Evolutionary conservation across 2,888 invertebrate species (phyloP), one percentile per base, ranked within the genome.

Genomic region (Thecocarcelia acutangulata): DNA sequence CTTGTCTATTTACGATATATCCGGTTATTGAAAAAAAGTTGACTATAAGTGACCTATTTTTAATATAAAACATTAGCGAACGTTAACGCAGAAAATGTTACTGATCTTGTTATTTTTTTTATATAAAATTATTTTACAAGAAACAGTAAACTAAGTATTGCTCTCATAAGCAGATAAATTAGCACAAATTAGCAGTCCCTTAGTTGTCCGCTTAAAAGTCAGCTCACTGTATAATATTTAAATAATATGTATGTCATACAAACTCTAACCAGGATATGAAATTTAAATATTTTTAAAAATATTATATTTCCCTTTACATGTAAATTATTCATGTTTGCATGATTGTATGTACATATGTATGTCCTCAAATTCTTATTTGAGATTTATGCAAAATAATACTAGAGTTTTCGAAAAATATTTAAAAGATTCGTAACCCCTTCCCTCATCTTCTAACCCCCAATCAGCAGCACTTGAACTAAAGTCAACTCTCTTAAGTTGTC

Each of bases 401-500:
- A 8, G 33, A 33, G 33, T 3, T 8, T 33, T 33, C 33, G 15
- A 59, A 28, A 59, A 37, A 50, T 13, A 54, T 21, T n/a, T n/a
- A 15, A n/a, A 12, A 28, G 13, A 24, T 56, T 12, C 17, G 42
- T 64, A 72, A 82, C 17, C 21, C 2, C 5, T 21, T 13, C 21
- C 24, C 8, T 1, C 15, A 44, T n/a, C 42, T n/a, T 24, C 24
- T 21, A 21, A 40, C 19, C 19, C n/a, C 58, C 33, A 33, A 8
- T 33, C 12, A 11, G 0, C 21, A 50, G 8, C 40, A 52, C 73
- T 64, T 64, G 42, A 75, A 59, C 61, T 73, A 17, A 68, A 80
- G 73, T 73, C 77, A 81, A 85, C 83, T 86, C 83, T 86, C 84
- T 87, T 84, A 85, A 86, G 85, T 85, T 85, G 86, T 88, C 88